phyloP scores from a whole-genome alignment of 2,888 invertebrate species.

The Actias luna region DNA sequence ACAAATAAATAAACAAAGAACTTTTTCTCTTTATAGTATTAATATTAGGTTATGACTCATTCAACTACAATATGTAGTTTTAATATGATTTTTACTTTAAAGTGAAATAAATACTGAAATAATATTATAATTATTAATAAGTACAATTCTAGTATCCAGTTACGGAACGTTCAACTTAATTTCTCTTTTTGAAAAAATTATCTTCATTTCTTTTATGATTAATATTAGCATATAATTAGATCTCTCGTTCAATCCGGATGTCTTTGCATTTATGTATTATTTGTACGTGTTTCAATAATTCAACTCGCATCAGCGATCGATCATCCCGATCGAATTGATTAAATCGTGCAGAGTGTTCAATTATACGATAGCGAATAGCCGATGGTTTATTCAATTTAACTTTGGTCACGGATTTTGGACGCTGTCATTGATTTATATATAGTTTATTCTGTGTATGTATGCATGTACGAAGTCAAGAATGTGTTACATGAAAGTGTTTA shows the following conservation, averaged over 20 bases:
- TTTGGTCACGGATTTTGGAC: constrained; percentile 62
- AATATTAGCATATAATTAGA: neutral
- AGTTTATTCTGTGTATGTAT: constrained; percentile 44
- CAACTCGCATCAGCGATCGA: constrained; percentile 38
- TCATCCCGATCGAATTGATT: constrained; percentile 64
- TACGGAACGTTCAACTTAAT: no score
- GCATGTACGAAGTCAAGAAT: constrained; percentile 43
- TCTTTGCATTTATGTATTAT: constrained; percentile 14
- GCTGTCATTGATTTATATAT: constrained; percentile 49
- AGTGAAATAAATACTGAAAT: no score
- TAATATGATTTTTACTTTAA: no score
- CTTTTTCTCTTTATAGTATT: no score
- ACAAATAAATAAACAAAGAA: no score
- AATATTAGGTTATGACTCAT: no score
- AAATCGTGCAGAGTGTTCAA: constrained; percentile 45
- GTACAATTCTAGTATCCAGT: no score
- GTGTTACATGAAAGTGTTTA: neutral
- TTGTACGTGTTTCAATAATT: constrained; percentile 16
- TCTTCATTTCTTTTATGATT: neutral
- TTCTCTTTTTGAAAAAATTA: no score
- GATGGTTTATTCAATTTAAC: constrained; percentile 64
- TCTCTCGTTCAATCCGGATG: neutral
- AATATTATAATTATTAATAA: no score
- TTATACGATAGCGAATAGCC: constrained; percentile 59
- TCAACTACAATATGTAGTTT: no score